phyloP scores from a whole-genome alignment of 2,888 invertebrate genomes.

The Pseudoips prasinana region DNA sequence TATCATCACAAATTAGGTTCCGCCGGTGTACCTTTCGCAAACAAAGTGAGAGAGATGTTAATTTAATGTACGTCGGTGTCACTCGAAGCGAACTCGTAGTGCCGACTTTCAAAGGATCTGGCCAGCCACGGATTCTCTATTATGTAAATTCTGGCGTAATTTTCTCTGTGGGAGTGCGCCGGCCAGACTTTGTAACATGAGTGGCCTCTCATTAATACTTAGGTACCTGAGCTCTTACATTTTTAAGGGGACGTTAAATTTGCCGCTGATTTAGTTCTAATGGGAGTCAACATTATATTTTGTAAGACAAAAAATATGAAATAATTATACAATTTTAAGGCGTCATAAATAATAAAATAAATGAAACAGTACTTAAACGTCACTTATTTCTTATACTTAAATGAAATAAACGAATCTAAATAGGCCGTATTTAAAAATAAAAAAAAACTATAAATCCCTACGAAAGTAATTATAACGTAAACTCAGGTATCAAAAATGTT shows the following conservation, averaged over 20 bases:
- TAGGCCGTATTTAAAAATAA: too few species aligned
- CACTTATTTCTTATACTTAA: too few species aligned
- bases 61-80: slow-evolving; percentile 76
- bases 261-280: slow-evolving; percentile 24
- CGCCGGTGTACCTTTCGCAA: slow-evolving; percentile 58
- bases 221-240: slow-evolving; percentile 58
- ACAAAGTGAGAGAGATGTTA: slow-evolving; percentile 77
- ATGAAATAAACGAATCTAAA: too few species aligned
- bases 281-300: neutral
- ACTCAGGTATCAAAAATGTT: too few species aligned
- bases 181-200: slow-evolving; percentile 73
- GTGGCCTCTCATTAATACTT: slow-evolving; percentile 69
- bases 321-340: too few species aligned
- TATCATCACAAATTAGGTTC: slow-evolving; percentile 61
- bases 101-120: slow-evolving; percentile 74
- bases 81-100: slow-evolving; percentile 63
- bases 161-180: slow-evolving; percentile 67
- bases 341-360: too few species aligned
- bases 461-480: too few species aligned
- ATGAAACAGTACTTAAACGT: too few species aligned
- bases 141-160: slow-evolving; percentile 80
- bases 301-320: too few species aligned
- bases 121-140: slow-evolving; percentile 78
- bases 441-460: too few species aligned
- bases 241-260: slow-evolving; percentile 45